A percentile compares a stretch with the other conserved stretches of the same genome.
phyloP scores from a whole-genome alignment of 2,797 vertebrate species.

The Graptemys geographica region DNA sequence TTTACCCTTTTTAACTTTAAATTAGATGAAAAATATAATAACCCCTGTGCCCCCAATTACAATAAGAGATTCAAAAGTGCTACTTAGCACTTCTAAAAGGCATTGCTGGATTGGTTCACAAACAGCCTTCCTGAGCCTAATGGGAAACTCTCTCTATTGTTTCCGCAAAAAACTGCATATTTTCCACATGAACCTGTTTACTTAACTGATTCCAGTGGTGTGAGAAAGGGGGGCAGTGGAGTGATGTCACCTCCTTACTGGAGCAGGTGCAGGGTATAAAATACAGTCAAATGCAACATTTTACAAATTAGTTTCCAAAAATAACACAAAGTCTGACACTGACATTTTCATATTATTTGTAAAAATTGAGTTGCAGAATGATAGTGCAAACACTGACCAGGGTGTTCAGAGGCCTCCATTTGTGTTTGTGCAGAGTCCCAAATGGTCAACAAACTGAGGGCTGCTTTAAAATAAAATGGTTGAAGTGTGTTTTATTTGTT shows the following conservation, averaged over 20 bases:
- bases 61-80: not conserved
- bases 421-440: not conserved
- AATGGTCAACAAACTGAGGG: not conserved
- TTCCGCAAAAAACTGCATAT: not conserved
- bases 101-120: not conserved
- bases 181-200: not conserved
- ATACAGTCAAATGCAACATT: not conserved
- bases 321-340: not conserved
- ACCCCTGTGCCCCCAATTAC: not conserved
- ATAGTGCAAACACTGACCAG: not conserved
- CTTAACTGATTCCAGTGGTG: not conserved
- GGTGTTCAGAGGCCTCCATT: too few relatives aligned
- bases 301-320: not conserved
- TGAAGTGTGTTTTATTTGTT: not conserved
- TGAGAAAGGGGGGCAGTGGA: not conserved
- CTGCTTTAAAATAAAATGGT: not conserved
- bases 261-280: not conserved
- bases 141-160: not conserved
- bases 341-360: accelerated
- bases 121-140: not conserved
- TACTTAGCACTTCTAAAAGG: not conserved
- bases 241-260: not conserved
- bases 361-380: not conserved
- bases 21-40: not conserved
- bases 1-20: not conserved